Evolutionary conservation across 2,888 invertebrate species (phyloP), one percentile per base, ranked within the genome.

Genomic region (Melanostoma scalare): DNA sequence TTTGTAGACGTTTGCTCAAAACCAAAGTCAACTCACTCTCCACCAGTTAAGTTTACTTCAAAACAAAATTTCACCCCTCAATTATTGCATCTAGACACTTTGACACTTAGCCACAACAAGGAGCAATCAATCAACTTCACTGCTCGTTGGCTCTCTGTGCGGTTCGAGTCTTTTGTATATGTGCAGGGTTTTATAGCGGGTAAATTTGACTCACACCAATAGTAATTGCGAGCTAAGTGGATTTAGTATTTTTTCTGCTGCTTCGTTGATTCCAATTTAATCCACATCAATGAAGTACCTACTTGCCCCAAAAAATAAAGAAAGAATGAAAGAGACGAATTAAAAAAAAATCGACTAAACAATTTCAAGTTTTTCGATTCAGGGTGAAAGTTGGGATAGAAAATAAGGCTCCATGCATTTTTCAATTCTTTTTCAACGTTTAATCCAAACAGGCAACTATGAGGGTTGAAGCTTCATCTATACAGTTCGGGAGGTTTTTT

Each of bases 71-170:
- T 76, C 61, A 69, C 61, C 55, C 46, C 38, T 63, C 69, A 76
- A 69, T 76, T 69, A 61, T n/a, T 65, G 65, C 55, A 55, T 56
- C 38, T 36, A 36, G 76, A 63, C 61, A 48, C 63, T 69, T 69
- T 61, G 69, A 76, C 56, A 55, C 42, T 40, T 48, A 69, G 63
- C 69, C 76, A 30, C 61, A 69, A 56, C 48, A 56, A 63, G 48
- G 46, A 76, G 76, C 69, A 69, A 69, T 76, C 76, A 76, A 76
- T 76, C 76, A 76, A 76, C 76, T 56, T 69, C 76, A 69, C 33
- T 55, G 10, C 9, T 30, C 35, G 46, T 3, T 56, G 4, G 30
- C 9, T 58, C 2, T 44, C 31, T 60, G 44, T 61, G 35, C 6
- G 4, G 63, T 63, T 63, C n/a, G 30, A 31, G 48, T 38, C 20